These are phyloP conservation scores for Dioctria linearis DNA, from an alignment of 2,888 invertebrate species.

Conservation along the genomic window DNA sequence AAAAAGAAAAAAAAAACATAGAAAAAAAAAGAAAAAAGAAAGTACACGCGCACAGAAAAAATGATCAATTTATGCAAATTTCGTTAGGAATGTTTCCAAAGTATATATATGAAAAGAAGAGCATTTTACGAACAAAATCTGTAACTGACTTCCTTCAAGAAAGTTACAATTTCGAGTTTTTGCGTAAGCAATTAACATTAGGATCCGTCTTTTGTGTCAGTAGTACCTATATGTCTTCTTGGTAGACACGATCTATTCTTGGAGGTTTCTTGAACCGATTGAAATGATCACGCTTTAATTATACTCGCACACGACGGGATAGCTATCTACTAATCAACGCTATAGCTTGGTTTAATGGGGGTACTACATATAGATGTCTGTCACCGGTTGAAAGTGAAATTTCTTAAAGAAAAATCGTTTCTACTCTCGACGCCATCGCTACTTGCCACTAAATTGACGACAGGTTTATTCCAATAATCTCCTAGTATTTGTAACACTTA, in stretches of 20 bases:
- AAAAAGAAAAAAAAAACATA: too few species aligned
- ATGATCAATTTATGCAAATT: too few species aligned
- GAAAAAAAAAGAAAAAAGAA: too few species aligned
- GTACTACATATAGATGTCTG: background rate
- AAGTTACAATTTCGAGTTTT: too few species aligned
- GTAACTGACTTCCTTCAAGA: too few species aligned
- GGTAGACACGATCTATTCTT: background rate
- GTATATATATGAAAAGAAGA: too few species aligned
- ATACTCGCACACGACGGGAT: background rate
- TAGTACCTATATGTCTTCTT: too few species aligned
- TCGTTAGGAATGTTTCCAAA: too few species aligned
- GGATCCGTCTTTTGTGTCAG: too few species aligned
- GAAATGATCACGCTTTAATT: background rate
- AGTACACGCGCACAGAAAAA: too few species aligned
- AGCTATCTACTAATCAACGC: background rate
- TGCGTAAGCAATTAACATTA: too few species aligned
- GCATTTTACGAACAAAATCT: too few species aligned
- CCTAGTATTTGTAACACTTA: constrained; percentile 2
- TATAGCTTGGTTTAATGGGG: constrained; percentile 22
- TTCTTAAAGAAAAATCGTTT: constrained; percentile 37
- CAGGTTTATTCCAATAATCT: constrained; percentile 30
- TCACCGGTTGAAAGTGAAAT: constrained; percentile 38
- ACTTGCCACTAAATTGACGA: background rate
- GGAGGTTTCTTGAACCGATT: background rate
- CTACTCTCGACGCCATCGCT: background rate